These are phyloP conservation scores for Pica pica DNA, from an alignment of 2,113 vertebrate genomes.

Conservation along the genomic window DNA sequence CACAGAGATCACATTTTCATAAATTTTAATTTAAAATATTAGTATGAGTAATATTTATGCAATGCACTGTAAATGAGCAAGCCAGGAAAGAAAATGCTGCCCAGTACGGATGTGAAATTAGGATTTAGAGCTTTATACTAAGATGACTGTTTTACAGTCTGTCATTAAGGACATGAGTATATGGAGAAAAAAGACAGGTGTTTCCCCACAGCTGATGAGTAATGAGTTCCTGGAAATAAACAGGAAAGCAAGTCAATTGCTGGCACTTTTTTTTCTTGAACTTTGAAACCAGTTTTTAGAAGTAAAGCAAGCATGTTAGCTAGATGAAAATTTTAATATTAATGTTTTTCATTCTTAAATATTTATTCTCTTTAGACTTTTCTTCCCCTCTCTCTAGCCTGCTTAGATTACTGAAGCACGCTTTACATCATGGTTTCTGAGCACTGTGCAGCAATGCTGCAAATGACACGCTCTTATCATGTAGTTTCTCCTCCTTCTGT, in stretches of 20 bases:
- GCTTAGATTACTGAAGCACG: not conserved
- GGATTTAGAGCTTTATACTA: not conserved
- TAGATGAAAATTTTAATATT: not conserved
- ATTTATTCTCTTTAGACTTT: not conserved
- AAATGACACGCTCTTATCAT: not conserved
- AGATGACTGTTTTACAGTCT: not conserved
- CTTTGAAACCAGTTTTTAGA: not conserved
- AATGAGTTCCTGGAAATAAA: conserved; percentile 15
- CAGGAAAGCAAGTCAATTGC: not conserved
- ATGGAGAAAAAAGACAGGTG: conserved; percentile 3
- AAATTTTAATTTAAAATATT: not conserved
- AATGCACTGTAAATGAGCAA: not conserved
- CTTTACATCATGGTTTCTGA: not conserved
- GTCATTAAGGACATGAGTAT: not conserved
- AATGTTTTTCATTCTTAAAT: not conserved
- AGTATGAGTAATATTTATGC: not conserved
- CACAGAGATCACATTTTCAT: not conserved
- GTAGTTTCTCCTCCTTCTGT: not conserved
- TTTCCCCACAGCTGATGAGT: not conserved
- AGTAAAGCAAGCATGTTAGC: not conserved
- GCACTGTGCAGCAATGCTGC: not conserved
- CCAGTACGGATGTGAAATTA: not conserved
- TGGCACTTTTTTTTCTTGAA: not conserved
- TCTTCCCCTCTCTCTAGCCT: not conserved
- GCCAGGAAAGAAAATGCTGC: not conserved